A percentile compares a stretch with the other conserved stretches of the same genome.
Evolutionary conservation across 35 echinoderm and acorn worm genomes (phyloP).

Genomic region (Chiridota heheva): DNA sequence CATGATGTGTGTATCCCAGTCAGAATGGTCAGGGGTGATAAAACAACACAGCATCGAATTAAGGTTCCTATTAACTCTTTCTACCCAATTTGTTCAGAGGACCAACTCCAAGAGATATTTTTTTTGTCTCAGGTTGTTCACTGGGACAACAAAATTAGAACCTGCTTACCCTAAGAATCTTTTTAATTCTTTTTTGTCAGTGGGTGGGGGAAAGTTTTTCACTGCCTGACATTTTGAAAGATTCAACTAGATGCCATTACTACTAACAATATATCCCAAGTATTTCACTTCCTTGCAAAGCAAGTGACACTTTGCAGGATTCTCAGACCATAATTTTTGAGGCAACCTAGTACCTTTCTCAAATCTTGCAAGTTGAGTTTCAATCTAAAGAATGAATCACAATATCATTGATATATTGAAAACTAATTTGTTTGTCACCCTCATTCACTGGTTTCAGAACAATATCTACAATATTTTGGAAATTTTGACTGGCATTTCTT

Average conservation of each 20-base stretch:
- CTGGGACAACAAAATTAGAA: neutral
- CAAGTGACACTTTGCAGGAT: constrained; percentile 3
- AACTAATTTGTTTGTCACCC: neutral
- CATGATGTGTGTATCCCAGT: constrained; percentile 7
- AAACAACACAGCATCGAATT: constrained; percentile 17
- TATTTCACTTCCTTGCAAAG: neutral
- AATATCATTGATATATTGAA: constrained; percentile 17
- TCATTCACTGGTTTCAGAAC: neutral
- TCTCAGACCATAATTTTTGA: neutral
- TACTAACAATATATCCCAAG: neutral
- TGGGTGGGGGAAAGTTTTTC: neutral
- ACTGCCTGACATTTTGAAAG: neutral
- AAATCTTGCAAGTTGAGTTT: constrained; percentile 1
- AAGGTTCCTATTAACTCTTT: constrained; percentile 23
- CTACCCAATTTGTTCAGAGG: constrained; percentile 12
- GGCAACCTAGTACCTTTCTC: neutral
- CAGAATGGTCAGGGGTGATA: neutral
- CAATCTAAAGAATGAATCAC: neutral
- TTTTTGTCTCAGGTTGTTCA: neutral
- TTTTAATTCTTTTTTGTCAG: neutral
- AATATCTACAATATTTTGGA: constrained; percentile 3
- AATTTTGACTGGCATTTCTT: neutral
- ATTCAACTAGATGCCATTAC: neutral
- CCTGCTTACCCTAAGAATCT: constrained; percentile 5
- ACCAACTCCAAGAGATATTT: too few species aligned